Evolutionary conservation across 2,113 vertebrate genomes (phyloP).

Genomic region (Rana temporaria): DNA sequence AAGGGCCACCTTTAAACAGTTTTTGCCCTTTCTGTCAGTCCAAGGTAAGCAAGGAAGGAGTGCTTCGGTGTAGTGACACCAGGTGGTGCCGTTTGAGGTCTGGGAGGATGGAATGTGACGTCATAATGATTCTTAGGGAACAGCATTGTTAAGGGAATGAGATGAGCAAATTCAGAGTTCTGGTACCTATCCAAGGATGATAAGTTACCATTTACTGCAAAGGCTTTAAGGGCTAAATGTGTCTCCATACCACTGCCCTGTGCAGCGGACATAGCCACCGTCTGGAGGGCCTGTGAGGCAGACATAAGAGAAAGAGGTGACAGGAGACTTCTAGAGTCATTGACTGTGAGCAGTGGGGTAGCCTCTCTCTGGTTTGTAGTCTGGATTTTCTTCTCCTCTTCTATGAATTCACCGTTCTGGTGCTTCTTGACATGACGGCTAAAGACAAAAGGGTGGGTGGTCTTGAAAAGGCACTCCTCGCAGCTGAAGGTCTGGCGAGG

Average conservation of each 20-base stretch:
- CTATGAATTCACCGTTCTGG: conserved; percentile 79
- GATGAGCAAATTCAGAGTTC: conserved; percentile 92
- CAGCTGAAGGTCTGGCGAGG: conserved; percentile 96
- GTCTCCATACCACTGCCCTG: conserved; percentile 72
- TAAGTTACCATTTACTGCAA: conserved; percentile 80
- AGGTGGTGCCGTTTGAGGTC: conserved; percentile 78
- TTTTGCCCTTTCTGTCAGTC: conserved; percentile 92
- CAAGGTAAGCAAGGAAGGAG: conserved; percentile 98
- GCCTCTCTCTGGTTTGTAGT: conserved; percentile 67
- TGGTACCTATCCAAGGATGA: conserved; percentile 86
- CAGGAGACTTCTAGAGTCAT: conserved; percentile 80
- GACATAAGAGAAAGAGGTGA: conserved; percentile 91
- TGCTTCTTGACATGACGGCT: conserved; percentile 98
- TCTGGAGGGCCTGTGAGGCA: conserved; percentile 96
- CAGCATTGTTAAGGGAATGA: conserved; percentile 96
- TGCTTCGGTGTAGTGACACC: conserved; percentile 88
- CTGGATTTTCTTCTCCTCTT: conserved; percentile 73
- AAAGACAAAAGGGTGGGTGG: conserved; percentile 97
- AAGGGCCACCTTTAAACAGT: conserved; percentile 83
- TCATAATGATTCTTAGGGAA: conserved; percentile 88
- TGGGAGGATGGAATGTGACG: conserved; percentile 88
- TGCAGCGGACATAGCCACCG: conserved; percentile 89
- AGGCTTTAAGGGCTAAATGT: conserved; percentile 74
- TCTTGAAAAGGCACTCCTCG: conserved; percentile 95
- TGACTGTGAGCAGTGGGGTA: conserved; percentile 72